These are phyloP conservation scores for Arctia plantaginis DNA, from an alignment of 2,888 invertebrate species.

Conservation along the genomic window DNA sequence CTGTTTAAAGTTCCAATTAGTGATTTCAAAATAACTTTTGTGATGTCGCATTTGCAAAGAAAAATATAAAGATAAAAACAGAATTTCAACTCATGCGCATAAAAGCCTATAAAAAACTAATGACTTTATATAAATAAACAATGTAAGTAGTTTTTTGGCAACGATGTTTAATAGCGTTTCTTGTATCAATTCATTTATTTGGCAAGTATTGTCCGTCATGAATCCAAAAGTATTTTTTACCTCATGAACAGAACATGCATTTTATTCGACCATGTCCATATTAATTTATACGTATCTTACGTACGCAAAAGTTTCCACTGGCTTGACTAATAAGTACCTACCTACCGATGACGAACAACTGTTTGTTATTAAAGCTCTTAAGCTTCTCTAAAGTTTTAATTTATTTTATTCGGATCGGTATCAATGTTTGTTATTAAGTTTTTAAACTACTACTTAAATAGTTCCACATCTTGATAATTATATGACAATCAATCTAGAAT, in stretches of 20 bases:
- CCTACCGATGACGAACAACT: conserved; percentile 25
- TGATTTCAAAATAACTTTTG: conserved; percentile 19
- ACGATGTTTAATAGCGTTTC: conserved; percentile 39
- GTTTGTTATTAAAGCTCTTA: background rate
- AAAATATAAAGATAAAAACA: conserved; percentile 43
- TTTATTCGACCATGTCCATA: conserved; percentile 10
- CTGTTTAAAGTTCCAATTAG: background rate
- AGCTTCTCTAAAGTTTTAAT: background rate
- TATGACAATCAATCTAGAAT: background rate
- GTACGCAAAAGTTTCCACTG: conserved; percentile 23
- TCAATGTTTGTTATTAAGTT: background rate
- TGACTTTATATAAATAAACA: conserved; percentile 42
- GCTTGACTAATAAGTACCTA: conserved; percentile 14
- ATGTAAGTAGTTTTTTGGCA: conserved; percentile 46
- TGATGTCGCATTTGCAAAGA: conserved; percentile 13
- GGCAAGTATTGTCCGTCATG: conserved; percentile 33
- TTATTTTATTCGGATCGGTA: background rate
- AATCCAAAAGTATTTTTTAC: conserved; percentile 25
- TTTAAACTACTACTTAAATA: background rate
- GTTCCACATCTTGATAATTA: background rate
- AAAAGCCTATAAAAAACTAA: conserved; percentile 58
- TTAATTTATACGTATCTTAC: conserved; percentile 28
- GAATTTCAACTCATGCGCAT: conserved; percentile 42
- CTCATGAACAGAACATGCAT: conserved; percentile 19
- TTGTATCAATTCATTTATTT: conserved; percentile 46